Evolutionary conservation across 2,797 vertebrate species (phyloP), one percentile per base, ranked within the genome.

Genomic region (Emys orbicularis): DNA sequence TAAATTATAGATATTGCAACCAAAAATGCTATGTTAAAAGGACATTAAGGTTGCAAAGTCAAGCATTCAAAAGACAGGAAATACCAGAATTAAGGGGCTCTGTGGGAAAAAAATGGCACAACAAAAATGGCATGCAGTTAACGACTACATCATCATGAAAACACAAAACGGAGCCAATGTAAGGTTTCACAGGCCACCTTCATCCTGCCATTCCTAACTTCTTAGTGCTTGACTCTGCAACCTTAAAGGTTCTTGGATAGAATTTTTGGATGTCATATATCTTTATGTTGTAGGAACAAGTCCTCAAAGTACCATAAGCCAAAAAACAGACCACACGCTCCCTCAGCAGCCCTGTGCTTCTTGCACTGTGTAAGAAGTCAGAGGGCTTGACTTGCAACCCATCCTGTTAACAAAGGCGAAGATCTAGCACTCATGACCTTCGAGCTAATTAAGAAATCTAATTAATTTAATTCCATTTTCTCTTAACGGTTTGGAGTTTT

Each of bases 101-200:
- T 86, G 88, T 87, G 87, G 88, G 65, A 5, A 27, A 92, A 92
- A 41, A 41, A 72, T 5, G 56, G 81, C n/a, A 83, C 79, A 5
- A 50, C 50, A 50, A 50, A 50, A 50, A 6, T 16, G 50, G 50
- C 2, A 1, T 1, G 29, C 25, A 68, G 89, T 21, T n/a, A 86
- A 56, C 37, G 47, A 72, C 25, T 12, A 59, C 13, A 2, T 37
- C 34, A 25, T 9, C 23, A 49, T n/a, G 37, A 37, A 44, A n/a
- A 76, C 31, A 49, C 44, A 23, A 29, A 41, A 82, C 1, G 0
- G 1, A 54, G 1, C 59, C 23, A 65, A 5, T 8, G 21, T 9
- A 44, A 41, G 10, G n/a, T 23, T 72, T n/a, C 65, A 72, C n/a
- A n/a, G 34, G 21, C n/a, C 21, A 23, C 65, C 65, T 41, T 72